Evolutionary conservation across 1,140 invertebrate species (phyloP).

Genomic region (Plutomurus gul): DNA sequence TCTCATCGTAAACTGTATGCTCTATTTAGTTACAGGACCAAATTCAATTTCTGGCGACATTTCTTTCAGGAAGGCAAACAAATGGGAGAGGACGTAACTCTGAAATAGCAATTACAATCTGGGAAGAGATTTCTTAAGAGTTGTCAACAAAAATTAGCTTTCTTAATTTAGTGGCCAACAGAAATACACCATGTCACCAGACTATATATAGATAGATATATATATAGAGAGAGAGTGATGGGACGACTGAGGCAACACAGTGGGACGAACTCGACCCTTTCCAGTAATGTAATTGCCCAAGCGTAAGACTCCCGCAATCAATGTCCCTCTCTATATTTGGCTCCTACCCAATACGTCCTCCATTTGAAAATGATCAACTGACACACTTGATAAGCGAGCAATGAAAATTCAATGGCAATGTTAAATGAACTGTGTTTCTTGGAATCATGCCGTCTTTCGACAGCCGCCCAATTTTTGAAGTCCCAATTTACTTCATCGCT

Average conservation of each 20-base stretch:
- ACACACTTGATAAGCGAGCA: too few species aligned
- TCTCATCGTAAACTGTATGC: background rate
- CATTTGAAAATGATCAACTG: constrained; percentile 19
- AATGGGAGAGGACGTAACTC: background rate
- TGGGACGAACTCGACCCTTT: too few species aligned
- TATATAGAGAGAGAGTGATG: background rate
- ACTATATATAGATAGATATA: background rate
- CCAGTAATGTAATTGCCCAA: too few species aligned
- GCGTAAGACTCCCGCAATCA: too few species aligned
- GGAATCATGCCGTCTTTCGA: too few species aligned
- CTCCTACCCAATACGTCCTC: background rate
- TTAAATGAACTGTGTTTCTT: too few species aligned
- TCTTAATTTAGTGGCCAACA: background rate
- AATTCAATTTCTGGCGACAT: background rate
- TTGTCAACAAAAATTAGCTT: background rate
- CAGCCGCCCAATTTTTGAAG: too few species aligned
- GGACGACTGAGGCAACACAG: background rate
- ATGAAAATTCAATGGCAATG: too few species aligned
- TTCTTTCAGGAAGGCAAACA: background rate
- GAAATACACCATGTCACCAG: too few species aligned
- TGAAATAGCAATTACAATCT: constrained; percentile 7
- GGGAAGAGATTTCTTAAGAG: background rate
- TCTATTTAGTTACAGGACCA: background rate
- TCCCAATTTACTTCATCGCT: too few species aligned
- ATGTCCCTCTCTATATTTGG: too few species aligned